phyloP scores from a whole-genome alignment of 92 coral and sea anemone genomes.

The Palythoa grandiflora region DNA sequence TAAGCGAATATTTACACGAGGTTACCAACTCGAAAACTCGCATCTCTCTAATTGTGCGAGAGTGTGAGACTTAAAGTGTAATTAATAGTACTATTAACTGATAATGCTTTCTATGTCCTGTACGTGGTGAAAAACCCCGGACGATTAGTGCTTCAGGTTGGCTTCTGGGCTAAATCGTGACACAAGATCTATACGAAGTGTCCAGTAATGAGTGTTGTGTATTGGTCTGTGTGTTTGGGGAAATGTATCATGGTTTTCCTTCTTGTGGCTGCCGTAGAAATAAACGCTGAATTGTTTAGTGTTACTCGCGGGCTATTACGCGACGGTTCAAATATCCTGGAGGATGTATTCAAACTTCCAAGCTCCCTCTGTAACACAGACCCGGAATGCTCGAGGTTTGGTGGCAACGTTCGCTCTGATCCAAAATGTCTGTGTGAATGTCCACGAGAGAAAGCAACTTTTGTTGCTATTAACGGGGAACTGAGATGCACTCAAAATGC shows the following conservation, averaged over 20 bases:
- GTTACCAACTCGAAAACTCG: not conserved
- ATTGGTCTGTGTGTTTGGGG: constrained; percentile 5
- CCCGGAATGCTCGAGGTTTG: constrained; percentile 27
- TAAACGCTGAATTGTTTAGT: not conserved
- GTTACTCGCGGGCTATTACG: constrained; percentile 17
- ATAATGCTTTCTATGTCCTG: not conserved
- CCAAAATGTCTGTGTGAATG: constrained; percentile 32
- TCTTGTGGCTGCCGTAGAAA: not conserved
- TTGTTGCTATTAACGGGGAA: not conserved
- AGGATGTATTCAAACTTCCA: constrained; percentile 33
- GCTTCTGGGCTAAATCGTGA: not conserved
- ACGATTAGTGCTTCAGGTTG: not conserved
- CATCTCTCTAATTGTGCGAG: not conserved
- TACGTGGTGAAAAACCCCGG: not conserved
- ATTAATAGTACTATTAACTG: too few relatives aligned
- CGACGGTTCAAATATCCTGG: not conserved
- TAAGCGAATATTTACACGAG: not conserved
- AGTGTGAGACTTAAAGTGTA: not conserved
- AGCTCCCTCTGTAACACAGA: constrained; percentile 26
- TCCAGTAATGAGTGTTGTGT: not conserved
- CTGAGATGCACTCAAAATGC: constrained; percentile 7
- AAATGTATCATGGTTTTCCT: constrained; percentile 22
- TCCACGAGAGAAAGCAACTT: constrained; percentile 7
- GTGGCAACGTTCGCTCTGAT: constrained; percentile 5
- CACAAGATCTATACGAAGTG: not conserved